Base-by-base conservation (phyloP, 2,113 vertebrate species). In the Urocitellus parryii region DNA sequence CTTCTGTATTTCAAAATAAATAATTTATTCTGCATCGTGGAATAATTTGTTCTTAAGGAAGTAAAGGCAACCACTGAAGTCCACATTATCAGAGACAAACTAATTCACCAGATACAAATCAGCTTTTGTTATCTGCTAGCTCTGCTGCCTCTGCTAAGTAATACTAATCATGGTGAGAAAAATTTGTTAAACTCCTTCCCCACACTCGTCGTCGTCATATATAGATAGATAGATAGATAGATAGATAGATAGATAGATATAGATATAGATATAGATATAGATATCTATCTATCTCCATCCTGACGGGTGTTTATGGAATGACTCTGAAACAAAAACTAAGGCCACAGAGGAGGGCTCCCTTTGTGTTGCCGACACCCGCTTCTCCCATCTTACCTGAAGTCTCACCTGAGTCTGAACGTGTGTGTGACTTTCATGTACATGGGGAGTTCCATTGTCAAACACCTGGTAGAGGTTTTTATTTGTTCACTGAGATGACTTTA, bases 1-100 rank as follows among this genome's bases (percentile, higher is more conserved):
- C 37, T 74, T 90, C 11, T 67, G 25, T 53, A 90, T 61, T 94
- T 89, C 78, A 82, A 78, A 70, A 86, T 34, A 51, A 81, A 67
- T 37, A 20, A 70, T 70, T 39, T 48, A 17, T 29, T 82, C 65
- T 72, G 2, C 27, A 24, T 34, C 34, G 20, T 78, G 37, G 17
- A 90, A 72, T 39, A 29, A 25, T 88, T 53, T 42, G 22, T 17
- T 73, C 83, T 82, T 53, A 92, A 67, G 76, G 29, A 63, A 61
- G 3, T 70, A 48, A 27, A 53, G 27, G 51, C 42, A 63, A 70
- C 22, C 4, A 32, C 14, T 58, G 48, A 61, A 86, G 11, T 70
- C n/a, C 88, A 1, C 3, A 3, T 25, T 56, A 20, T 20, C 37
- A 74, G 53, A 37, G 84, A 32, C 10, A 32, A 25, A 25, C 51